Percentiles rank a stretch among this genome's conserved stretches.
Conservation (phyloP, 2,797 vertebrate species). For the Sarcoramphus papa region DNA sequence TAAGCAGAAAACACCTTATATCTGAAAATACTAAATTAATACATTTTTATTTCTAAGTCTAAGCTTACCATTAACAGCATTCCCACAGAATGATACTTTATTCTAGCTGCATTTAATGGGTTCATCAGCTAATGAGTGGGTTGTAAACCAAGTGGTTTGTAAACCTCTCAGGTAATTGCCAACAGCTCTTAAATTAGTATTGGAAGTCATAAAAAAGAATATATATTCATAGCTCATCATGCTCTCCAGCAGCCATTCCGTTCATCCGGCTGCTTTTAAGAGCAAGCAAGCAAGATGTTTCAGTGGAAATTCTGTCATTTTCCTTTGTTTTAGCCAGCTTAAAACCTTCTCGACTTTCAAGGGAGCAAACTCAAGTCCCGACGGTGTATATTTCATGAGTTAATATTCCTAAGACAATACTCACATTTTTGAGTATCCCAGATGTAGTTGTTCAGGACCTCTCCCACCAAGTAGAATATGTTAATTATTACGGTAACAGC, state of each 20-base stretch:
- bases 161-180: slow-evolving; percentile 56
- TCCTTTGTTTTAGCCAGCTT: neutral
- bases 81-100: neutral
- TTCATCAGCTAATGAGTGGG: slow-evolving; percentile 39
- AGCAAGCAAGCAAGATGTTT: neutral
- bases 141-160: slow-evolving; percentile 21
- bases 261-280: neutral
- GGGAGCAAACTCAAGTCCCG: neutral
- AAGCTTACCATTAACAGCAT: neutral
- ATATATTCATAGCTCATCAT: slow-evolving; percentile 30
- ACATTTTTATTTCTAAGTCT: neutral
- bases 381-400: neutral
- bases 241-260: neutral
- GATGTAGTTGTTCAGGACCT: slow-evolving; percentile 93
- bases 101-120: slow-evolving; percentile 34
- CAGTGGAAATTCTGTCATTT: neutral
- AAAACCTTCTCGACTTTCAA: neutral
- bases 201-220: slow-evolving; percentile 32
- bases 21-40: neutral
- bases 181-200: slow-evolving; percentile 57
- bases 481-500: slow-evolving; percentile 79
- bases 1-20: neutral
- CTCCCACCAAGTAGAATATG: slow-evolving; percentile 89
- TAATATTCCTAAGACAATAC: slow-evolving; percentile 50
- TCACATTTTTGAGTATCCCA: slow-evolving; percentile 89